A percentile compares a stretch with the other conserved stretches of the same genome.
phyloP scores from a whole-genome alignment of 2,888 invertebrate genomes.

The Thecocarcelia acutangulata region DNA sequence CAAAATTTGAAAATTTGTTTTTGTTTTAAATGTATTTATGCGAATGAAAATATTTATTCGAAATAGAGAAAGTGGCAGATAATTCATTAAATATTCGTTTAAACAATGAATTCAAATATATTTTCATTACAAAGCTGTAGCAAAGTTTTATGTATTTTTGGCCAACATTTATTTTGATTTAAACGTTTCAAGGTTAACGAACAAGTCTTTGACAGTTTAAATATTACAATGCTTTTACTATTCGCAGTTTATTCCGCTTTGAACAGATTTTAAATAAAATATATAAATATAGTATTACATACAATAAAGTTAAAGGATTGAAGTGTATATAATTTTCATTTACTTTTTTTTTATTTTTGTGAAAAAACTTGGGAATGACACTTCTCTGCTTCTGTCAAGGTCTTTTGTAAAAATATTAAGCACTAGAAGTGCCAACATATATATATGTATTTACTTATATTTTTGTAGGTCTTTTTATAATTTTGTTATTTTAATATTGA shows the following conservation, averaged over 20 bases:
- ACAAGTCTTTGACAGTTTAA: conserved; percentile 53
- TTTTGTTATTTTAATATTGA: conserved; percentile 57
- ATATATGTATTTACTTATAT: no score
- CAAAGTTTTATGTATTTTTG: conserved; percentile 13
- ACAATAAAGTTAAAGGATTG: conserved; percentile 38
- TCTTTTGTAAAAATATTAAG: conserved; percentile 49
- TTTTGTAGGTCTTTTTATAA: conserved; percentile 31
- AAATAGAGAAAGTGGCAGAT: no score
- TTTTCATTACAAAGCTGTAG: not conserved
- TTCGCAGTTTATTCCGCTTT: conserved; percentile 37
- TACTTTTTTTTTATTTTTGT: conserved; percentile 18
- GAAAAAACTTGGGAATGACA: conserved; percentile 10
- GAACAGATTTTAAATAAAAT: not conserved
- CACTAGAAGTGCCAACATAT: conserved; percentile 41
- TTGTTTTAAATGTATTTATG: no score
- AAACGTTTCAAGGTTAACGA: conserved; percentile 47
- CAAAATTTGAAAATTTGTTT: no score
- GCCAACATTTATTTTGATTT: conserved; percentile 32
- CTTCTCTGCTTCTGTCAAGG: conserved; percentile 60
- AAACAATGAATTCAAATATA: not conserved
- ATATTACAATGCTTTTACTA: conserved; percentile 56
- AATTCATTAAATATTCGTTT: no score
- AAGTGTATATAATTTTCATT: conserved; percentile 26
- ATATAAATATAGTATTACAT: no score
- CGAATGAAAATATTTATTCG: no score